phyloP scores from a whole-genome alignment of 2,888 invertebrate species.

The Apamea crenata region DNA sequence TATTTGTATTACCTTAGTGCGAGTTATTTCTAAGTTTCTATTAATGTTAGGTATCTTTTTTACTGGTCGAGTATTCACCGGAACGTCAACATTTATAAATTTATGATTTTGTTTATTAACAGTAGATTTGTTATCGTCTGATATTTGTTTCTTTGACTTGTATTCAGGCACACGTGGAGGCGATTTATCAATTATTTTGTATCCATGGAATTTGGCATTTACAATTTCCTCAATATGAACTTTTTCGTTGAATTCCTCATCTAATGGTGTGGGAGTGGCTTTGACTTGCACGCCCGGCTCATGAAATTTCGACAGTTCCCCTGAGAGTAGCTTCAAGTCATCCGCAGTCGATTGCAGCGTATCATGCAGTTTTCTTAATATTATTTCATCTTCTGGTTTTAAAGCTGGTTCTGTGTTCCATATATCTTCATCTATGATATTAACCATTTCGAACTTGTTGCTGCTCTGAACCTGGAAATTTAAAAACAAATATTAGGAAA shows the following conservation, averaged over 20 bases:
- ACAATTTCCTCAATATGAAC: slow-evolving; percentile 87
- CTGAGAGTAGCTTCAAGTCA: slow-evolving; percentile 86
- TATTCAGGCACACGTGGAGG: slow-evolving; percentile 54
- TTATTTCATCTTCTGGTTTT: slow-evolving; percentile 86
- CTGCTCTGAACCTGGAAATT: slow-evolving; percentile 85
- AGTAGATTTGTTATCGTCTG: slow-evolving; percentile 47
- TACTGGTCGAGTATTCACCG: slow-evolving; percentile 69
- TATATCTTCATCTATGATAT: slow-evolving; percentile 85
- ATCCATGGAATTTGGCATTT: slow-evolving; percentile 87
- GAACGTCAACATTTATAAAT: slow-evolving; percentile 63
- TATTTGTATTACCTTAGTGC: slow-evolving; percentile 81
- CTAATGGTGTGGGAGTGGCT: slow-evolving; percentile 82
- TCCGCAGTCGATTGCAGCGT: slow-evolving; percentile 88
- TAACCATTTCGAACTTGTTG: slow-evolving; percentile 86
- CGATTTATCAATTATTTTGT: slow-evolving; percentile 79
- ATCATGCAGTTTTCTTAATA: slow-evolving; percentile 85
- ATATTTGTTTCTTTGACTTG: slow-evolving; percentile 60
- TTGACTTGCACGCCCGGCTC: slow-evolving; percentile 81
- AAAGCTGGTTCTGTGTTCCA: slow-evolving; percentile 86
- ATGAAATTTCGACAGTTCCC: slow-evolving; percentile 82
- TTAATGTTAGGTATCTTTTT: slow-evolving; percentile 71
- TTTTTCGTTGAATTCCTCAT: slow-evolving; percentile 88
- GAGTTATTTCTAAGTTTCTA: slow-evolving; percentile 78
- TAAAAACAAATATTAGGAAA: neutral
- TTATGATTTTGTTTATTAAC: slow-evolving; percentile 49